Evolutionary conservation across 2,113 vertebrate species (phyloP).

Genomic region (Maccullochella peelii): DNA sequence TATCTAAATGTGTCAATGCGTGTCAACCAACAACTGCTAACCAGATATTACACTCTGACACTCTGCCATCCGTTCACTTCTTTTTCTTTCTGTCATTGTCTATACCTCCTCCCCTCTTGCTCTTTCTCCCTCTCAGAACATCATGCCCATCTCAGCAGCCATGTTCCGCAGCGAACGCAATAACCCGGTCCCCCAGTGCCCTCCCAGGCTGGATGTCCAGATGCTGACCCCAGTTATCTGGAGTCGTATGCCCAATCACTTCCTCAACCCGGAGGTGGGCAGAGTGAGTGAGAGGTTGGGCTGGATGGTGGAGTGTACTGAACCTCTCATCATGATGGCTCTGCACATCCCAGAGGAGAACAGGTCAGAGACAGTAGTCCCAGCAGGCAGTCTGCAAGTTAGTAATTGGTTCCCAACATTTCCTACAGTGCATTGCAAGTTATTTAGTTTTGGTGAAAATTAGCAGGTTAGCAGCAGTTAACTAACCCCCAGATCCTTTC

Average conservation of each 20-base stretch:
- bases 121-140: constrained; percentile 85
- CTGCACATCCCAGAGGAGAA: constrained; percentile 97
- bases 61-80: neutral
- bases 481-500: neutral
- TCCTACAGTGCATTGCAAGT: neutral
- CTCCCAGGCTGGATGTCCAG: constrained; percentile 90
- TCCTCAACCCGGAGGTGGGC: constrained; percentile 86
- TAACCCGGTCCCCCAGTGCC: constrained; percentile 93
- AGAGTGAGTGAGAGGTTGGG: constrained; percentile 89
- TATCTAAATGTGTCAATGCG: neutral
- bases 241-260: constrained; percentile 94
- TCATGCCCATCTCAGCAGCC: constrained; percentile 96
- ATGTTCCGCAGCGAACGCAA: constrained; percentile 95
- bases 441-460: neutral
- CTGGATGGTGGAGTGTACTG: constrained; percentile 91
- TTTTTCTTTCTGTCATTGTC: neutral
- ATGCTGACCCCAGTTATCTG: constrained; percentile 92
- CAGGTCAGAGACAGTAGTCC: constrained; percentile 81
- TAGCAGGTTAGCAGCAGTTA: neutral
- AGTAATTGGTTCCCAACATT: neutral
- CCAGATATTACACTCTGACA: neutral
- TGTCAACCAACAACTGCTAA: neutral
- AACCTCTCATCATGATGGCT: constrained; percentile 95
- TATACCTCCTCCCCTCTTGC: neutral
- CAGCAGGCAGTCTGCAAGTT: neutral